Evolutionary conservation across 2,888 invertebrate species (phyloP).

Genomic region (Patella caerulea): DNA sequence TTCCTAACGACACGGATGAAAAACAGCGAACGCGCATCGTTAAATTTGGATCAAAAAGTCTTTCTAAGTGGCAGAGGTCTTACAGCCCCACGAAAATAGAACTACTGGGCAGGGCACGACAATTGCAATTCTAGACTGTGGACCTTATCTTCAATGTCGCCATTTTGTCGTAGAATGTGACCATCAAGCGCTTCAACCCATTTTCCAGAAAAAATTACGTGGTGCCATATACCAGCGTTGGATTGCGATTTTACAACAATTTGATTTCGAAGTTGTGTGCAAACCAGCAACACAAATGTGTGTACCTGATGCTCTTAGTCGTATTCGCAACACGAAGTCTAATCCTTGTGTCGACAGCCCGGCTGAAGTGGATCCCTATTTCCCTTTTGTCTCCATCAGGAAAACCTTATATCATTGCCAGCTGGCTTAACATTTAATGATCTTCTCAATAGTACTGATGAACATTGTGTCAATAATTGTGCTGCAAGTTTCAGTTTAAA

Average conservation of each 20-base stretch:
- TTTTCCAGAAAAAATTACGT: conserved; percentile 22
- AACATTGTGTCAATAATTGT: too few relatives aligned
- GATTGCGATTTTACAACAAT: background rate
- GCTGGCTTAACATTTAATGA: background rate
- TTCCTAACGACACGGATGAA: too few relatives aligned
- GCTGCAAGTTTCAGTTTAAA: background rate
- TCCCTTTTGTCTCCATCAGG: conserved; percentile 15
- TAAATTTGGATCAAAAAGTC: conserved; percentile 4
- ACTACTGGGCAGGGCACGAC: conserved; percentile 16
- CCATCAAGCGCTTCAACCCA: conserved; percentile 18
- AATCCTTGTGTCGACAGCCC: background rate
- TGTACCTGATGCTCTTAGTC: background rate
- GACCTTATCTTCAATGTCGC: conserved; percentile 19
- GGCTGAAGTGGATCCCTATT: conserved; percentile 19
- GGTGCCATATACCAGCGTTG: conserved; percentile 21
- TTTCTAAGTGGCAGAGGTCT: conserved; percentile 1
- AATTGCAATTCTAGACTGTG: conserved; percentile 20
- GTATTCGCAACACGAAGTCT: background rate
- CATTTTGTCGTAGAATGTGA: conserved; percentile 23
- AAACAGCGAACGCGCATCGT: background rate
- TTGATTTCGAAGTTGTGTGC: conserved; percentile 8
- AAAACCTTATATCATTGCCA: background rate
- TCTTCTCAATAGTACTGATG: too few relatives aligned
- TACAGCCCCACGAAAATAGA: conserved; percentile 26
- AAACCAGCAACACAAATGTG: conserved; percentile 4